Evolutionary conservation across 1,140 invertebrate species (phyloP).

Genomic region (Eupeodes corollae): DNA sequence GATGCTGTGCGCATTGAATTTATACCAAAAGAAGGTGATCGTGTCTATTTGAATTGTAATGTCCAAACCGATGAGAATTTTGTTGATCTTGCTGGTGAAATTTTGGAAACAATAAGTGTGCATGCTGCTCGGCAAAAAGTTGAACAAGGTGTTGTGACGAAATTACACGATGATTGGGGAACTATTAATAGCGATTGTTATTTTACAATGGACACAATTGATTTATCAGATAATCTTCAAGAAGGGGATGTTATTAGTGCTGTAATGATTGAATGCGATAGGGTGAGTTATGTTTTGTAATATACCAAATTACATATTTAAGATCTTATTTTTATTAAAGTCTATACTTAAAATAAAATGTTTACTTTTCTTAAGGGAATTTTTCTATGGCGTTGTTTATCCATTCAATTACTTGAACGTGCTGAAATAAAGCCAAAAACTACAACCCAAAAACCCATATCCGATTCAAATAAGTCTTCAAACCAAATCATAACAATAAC

Average conservation of each 20-base stretch:
- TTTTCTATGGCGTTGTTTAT: slow-evolving; percentile 22
- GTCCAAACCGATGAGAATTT: slow-evolving; percentile 21
- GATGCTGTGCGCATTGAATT: slow-evolving; percentile 42
- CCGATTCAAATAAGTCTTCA: not conserved
- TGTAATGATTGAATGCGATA: slow-evolving; percentile 26
- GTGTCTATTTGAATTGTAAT: slow-evolving; percentile 18
- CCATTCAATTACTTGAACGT: slow-evolving; percentile 15
- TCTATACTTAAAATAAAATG: too few species aligned
- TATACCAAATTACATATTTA: not conserved
- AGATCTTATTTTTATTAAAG: not conserved
- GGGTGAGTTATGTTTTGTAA: slow-evolving; percentile 11
- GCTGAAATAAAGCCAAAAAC: slow-evolving; percentile 6
- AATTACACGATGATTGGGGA: slow-evolving; percentile 11
- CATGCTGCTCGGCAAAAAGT: slow-evolving; percentile 11
- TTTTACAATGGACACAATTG: slow-evolving; percentile 17
- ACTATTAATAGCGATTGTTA: slow-evolving; percentile 12
- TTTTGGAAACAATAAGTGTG: slow-evolving; percentile 20
- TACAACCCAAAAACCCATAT: not conserved
- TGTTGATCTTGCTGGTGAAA: slow-evolving; percentile 23
- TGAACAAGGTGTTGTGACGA: slow-evolving; percentile 14
- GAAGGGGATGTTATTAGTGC: slow-evolving; percentile 20
- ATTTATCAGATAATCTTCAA: slow-evolving; percentile 6
- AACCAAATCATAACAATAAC: slow-evolving; percentile 37
- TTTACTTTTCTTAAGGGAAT: slow-evolving; percentile 14
- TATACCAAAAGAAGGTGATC: slow-evolving; percentile 32